Evolutionary conservation across 2,797 vertebrate genomes (phyloP).

Genomic region (Distichodus sexfasciatus): DNA sequence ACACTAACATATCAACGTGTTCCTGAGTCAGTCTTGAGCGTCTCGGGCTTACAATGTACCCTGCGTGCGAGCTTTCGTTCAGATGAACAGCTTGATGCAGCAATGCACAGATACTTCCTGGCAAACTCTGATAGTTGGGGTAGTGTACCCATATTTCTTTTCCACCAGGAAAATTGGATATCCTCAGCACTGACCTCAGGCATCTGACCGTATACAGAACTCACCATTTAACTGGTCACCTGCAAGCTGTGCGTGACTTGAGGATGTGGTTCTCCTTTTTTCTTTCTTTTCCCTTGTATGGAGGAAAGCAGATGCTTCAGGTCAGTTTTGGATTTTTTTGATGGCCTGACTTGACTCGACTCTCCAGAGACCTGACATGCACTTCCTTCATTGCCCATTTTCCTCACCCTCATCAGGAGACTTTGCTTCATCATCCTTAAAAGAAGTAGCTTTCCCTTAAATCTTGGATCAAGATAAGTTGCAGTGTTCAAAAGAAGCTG

Average conservation of each 20-base stretch:
- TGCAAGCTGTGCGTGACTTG: not conserved
- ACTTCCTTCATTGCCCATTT: not conserved
- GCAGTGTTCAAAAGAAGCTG: too few species aligned
- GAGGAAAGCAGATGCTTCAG: not conserved
- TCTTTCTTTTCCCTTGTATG: not conserved
- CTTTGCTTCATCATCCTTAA: constrained; percentile 13
- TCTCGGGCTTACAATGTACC: constrained; percentile 6
- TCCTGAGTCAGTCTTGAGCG: constrained; percentile 20
- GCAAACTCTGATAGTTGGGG: not conserved
- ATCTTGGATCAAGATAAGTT: too few species aligned
- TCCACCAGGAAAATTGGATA: not conserved
- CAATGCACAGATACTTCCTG: not conserved
- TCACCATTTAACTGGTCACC: not conserved
- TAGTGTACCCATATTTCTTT: not conserved
- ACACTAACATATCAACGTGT: constrained; percentile 23
- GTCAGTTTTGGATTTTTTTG: not conserved
- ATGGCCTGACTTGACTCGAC: too few species aligned
- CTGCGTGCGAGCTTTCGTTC: not conserved
- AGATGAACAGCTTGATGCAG: not conserved
- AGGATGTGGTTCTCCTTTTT: not conserved
- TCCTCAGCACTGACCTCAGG: constrained; percentile 2
- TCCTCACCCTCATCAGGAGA: not conserved
- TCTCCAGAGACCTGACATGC: too few species aligned
- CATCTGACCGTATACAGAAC: not conserved
- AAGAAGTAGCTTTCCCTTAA: not conserved